A percentile compares a stretch with the other conserved stretches of the same genome.
Evolutionary conservation across 2,113 vertebrate species (phyloP).

Genomic region (Cercopithecus mona): DNA sequence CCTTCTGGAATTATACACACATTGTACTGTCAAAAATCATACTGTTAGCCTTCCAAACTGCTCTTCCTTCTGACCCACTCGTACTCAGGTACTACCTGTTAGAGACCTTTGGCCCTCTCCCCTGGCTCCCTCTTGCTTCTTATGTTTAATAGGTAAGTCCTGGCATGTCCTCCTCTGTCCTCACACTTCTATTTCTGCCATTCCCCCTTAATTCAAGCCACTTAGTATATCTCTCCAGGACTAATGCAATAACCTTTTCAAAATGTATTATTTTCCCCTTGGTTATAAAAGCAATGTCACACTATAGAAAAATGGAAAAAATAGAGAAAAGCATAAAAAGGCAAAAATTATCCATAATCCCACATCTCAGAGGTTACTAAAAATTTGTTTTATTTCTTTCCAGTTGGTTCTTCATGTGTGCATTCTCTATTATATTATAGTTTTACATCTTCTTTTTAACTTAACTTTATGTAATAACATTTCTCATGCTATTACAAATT

Average conservation of each 20-base stretch:
- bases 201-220: background rate
- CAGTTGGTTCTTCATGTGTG: background rate
- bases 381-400: conserved; percentile 18
- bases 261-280: background rate
- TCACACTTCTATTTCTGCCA: background rate
- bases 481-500: background rate
- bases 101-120: background rate
- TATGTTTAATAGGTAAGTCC: background rate
- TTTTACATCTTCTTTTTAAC: background rate
- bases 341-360: background rate
- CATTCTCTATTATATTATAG: background rate
- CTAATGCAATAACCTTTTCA: background rate
- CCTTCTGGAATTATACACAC: background rate
- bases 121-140: background rate
- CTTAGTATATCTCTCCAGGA: background rate
- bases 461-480: background rate
- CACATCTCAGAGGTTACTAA: background rate
- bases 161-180: background rate
- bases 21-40: background rate
- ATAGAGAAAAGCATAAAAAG: background rate
- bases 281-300: background rate
- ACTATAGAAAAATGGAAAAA: background rate
- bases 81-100: background rate
- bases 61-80: background rate
- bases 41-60: background rate